Base-by-base conservation (phyloP, 2,113 vertebrate species). In the Pygoscelis adeliae region DNA sequence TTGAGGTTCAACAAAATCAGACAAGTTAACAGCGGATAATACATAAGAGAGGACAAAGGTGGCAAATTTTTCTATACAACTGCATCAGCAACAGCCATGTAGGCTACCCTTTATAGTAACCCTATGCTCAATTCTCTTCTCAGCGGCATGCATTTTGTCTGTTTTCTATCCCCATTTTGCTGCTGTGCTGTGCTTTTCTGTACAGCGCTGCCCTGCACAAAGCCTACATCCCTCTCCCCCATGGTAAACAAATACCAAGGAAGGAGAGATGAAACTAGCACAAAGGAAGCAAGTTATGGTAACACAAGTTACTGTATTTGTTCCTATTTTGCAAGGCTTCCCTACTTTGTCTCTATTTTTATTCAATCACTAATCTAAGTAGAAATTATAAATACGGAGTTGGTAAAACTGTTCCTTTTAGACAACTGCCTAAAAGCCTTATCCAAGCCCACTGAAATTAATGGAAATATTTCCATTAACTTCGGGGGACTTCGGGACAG, bases 321-420 rank as follows among this genome's bases (percentile, higher is more conserved):
- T 65, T 93, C 25, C 22, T 32, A 26, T 69, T 79, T 89, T 76
- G 16, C 30, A 89, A 58, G 30, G 25, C 27, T 87, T 94, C 83
- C 47, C n/a, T 72, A 59, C 52, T 91, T 95, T 58, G 12, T 47
- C 30, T 84, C 34, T 77, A n/a, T 81, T 94, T 92, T 92, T 79
- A 44, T 44, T 84, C 40, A 59, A 17, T 40, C 49, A 32, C 15
- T 81, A 89, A 72, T 87, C 47, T 92, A 40, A 82, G 47, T 66
- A 69, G 65, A 94, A 89, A 84, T 78, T 86, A 42, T 69, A 76
- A 69, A 53, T 47, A 73, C 32, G 74, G 91, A 93, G 30, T 69
- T 94, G 44, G 16, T 50, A 90, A 91, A 94, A 85, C 17, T 50
- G 8, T 61, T 89, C n/a, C 36, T 84, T 96, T 91, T 96, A 87